A percentile compares a stretch with the other conserved stretches of the same genome.
Evolutionary conservation across 2,888 invertebrate species (phyloP).

Genomic region (Rhaphigaster nebulosa): DNA sequence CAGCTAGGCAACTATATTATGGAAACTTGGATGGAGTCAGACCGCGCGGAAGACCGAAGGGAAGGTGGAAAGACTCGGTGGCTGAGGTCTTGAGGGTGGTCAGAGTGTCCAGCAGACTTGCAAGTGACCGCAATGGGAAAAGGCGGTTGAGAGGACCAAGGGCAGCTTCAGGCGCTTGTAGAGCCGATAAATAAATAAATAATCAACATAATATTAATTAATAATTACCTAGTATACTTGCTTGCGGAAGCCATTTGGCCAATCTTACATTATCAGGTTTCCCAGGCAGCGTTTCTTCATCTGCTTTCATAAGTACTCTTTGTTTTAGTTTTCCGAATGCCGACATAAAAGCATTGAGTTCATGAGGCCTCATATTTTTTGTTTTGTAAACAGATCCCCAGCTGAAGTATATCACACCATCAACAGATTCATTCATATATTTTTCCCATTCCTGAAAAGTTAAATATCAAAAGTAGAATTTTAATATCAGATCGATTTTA

Average conservation of each 20-base stretch:
- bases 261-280: conserved; percentile 74
- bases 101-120: too few species aligned
- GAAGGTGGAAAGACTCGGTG: too few species aligned
- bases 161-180: too few species aligned
- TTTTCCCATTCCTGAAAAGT: conserved; percentile 67
- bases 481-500: too few species aligned
- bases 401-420: conserved; percentile 74
- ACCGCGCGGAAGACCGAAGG: too few species aligned
- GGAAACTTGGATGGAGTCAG: too few species aligned
- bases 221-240: conserved; percentile 73
- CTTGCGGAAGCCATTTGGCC: conserved; percentile 79
- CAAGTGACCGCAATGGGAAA: too few species aligned
- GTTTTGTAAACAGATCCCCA: conserved; percentile 75
- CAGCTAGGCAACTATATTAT: too few species aligned
- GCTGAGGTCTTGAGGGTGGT: too few species aligned
- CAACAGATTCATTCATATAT: conserved; percentile 71
- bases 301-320: conserved; percentile 80
- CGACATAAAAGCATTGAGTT: conserved; percentile 72
- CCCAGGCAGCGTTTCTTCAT: conserved; percentile 72
- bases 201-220: background rate
- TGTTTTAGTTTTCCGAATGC: conserved; percentile 75
- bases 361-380: conserved; percentile 72
- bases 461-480: too few species aligned
- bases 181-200: too few species aligned
- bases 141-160: too few species aligned